Evolutionary conservation across 92 coral and sea anemone genomes (phyloP).

Genomic region (Porites divaricata): DNA sequence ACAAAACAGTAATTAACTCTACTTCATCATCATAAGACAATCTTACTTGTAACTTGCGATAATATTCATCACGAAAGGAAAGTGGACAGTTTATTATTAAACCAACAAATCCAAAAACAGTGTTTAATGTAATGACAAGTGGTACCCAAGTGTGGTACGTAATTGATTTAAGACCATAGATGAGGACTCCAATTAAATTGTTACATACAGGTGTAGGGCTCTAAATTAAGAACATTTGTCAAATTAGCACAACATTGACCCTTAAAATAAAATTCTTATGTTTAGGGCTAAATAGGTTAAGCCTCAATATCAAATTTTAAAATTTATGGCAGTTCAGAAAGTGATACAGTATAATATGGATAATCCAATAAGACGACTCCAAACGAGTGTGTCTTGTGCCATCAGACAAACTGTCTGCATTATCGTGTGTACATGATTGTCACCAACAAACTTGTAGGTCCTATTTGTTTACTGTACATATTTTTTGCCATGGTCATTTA

Average conservation of each 20-base stretch:
- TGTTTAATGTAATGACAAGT: too few species aligned
- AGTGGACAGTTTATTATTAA: too few species aligned
- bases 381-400: background rate
- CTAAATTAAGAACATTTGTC: background rate
- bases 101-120: too few species aligned
- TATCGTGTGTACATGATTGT: background rate
- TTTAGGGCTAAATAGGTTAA: background rate
- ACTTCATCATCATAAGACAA: too few species aligned
- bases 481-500: background rate
- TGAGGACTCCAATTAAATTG: background rate
- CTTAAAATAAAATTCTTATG: background rate
- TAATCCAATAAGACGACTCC: background rate
- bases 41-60: too few species aligned
- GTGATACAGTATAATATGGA: background rate
- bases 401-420: background rate
- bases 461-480: background rate
- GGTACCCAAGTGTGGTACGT: too few species aligned
- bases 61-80: too few species aligned
- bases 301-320: background rate
- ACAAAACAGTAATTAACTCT: too few species aligned
- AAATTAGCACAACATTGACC: background rate
- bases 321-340: background rate
- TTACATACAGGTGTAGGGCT: background rate
- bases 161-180: background rate
- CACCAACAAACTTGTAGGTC: background rate